A percentile compares a stretch with the other conserved stretches of the same genome.
Evolutionary conservation across 2,888 invertebrate genomes (phyloP).

Genomic region (Malacosoma neustria): DNA sequence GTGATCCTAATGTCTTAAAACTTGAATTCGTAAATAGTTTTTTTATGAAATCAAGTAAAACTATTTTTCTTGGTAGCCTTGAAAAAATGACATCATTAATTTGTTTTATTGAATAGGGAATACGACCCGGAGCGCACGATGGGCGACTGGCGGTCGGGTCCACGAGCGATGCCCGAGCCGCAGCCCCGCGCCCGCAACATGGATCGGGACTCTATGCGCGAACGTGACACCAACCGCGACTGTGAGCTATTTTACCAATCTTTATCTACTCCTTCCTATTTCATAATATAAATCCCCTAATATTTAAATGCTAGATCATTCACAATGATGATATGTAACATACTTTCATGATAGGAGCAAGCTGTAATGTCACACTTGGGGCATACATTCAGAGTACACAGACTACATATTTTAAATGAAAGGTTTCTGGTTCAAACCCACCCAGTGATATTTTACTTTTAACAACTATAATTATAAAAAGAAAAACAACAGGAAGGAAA

Average conservation of each 20-base stretch:
- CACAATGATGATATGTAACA: conserved; percentile 47
- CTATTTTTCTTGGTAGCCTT: too few species aligned
- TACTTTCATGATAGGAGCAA: conserved; percentile 48
- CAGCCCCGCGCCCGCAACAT: conserved; percentile 46
- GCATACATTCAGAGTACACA: conserved; percentile 77
- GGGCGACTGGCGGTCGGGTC: conserved; percentile 86
- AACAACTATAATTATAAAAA: too few species aligned
- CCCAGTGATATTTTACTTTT: too few species aligned
- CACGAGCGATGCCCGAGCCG: conserved; percentile 69
- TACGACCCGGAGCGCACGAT: conserved; percentile 79
- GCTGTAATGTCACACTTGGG: conserved; percentile 83
- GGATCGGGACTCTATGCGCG: conserved; percentile 41
- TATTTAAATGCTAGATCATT: conserved; percentile 9
- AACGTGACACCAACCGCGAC: conserved; percentile 46
- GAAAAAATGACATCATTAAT: not conserved
- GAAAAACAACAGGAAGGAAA: too few species aligned
- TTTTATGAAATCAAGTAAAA: too few species aligned
- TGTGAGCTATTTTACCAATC: conserved; percentile 37
- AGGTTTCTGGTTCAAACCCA: too few species aligned
- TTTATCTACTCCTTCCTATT: too few species aligned
- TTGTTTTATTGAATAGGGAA: conserved; percentile 32
- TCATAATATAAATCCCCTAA: too few species aligned
- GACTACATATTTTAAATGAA: conserved; percentile 20
- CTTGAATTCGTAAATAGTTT: too few species aligned
- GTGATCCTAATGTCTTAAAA: too few species aligned